Evolutionary conservation across 2,888 invertebrate species (phyloP).

Genomic region (Molanna angustata): DNA sequence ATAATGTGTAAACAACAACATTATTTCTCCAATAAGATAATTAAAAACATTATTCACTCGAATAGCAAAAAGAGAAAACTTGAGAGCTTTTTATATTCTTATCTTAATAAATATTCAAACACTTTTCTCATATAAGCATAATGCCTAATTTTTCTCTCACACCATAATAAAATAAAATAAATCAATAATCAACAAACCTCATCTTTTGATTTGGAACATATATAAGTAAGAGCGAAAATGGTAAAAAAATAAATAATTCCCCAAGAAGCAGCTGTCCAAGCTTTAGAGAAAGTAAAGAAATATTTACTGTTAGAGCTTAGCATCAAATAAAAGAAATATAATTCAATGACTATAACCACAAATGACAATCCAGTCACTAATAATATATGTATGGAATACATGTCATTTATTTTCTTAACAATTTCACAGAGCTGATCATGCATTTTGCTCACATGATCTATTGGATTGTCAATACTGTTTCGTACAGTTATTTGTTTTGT

Average conservation of each 20-base stretch:
- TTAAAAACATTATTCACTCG: too few relatives aligned
- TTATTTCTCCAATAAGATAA: too few relatives aligned
- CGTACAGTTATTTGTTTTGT: too few relatives aligned
- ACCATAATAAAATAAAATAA: too few relatives aligned
- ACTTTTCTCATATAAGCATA: too few relatives aligned
- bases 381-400: conserved; percentile 22
- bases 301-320: conserved; percentile 20
- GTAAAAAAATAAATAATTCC: conserved; percentile 13
- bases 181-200: conserved; percentile 17
- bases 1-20: too few relatives aligned
- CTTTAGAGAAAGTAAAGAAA: conserved; percentile 9
- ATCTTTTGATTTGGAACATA: conserved; percentile 24
- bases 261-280: conserved; percentile 20
- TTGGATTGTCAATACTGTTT: too few relatives aligned
- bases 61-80: too few relatives aligned
- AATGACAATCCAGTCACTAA: conserved; percentile 17
- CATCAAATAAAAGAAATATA: conserved; percentile 29
- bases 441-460: conserved; percentile 20
- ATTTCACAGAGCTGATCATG: conserved; percentile 23
- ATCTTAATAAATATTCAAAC: conserved; percentile 1
- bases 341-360: conserved; percentile 20
- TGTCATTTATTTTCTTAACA: conserved; percentile 8
- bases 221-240: conserved; percentile 13
- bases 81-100: too few relatives aligned
- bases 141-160: too few relatives aligned